Evolutionary conservation across 2,797 vertebrate genomes (phyloP).

Genomic region (Threskiornis aethiopicus): DNA sequence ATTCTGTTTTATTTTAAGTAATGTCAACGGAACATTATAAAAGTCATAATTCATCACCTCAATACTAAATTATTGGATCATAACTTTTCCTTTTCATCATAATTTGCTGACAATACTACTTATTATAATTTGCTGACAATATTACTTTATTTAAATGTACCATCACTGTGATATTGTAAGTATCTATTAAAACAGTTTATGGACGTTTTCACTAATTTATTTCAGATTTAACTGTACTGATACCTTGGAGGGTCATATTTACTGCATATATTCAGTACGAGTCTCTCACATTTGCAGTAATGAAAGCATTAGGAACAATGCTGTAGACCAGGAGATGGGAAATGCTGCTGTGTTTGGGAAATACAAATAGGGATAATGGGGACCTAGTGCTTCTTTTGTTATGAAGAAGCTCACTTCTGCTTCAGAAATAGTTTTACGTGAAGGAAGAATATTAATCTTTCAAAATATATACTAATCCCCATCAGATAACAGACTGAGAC

Average conservation of each 20-base stretch:
- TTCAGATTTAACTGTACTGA: not conserved
- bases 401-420: not conserved
- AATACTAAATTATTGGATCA: not conserved
- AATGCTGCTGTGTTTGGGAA: not conserved
- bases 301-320: constrained; percentile 13
- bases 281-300: not conserved
- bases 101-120: constrained; percentile 24
- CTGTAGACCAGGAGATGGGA: not conserved
- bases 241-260: constrained; percentile 21
- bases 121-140: constrained; percentile 29
- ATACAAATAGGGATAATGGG: not conserved
- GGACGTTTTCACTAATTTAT: constrained; percentile 24
- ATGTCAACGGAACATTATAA: constrained; percentile 1
- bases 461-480: not conserved
- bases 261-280: not conserved
- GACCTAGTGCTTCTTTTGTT: not conserved
- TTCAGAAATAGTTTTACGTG: not conserved
- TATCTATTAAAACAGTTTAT: not conserved
- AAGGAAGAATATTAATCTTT: not conserved
- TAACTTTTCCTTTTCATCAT: constrained; percentile 21
- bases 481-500: not conserved
- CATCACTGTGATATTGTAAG: not conserved
- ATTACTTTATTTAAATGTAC: constrained; percentile 8
- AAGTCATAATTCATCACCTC: constrained; percentile 31
- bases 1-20: constrained; percentile 38